phyloP scores from a whole-genome alignment of 2,888 invertebrate genomes.

The Patella depressa region DNA sequence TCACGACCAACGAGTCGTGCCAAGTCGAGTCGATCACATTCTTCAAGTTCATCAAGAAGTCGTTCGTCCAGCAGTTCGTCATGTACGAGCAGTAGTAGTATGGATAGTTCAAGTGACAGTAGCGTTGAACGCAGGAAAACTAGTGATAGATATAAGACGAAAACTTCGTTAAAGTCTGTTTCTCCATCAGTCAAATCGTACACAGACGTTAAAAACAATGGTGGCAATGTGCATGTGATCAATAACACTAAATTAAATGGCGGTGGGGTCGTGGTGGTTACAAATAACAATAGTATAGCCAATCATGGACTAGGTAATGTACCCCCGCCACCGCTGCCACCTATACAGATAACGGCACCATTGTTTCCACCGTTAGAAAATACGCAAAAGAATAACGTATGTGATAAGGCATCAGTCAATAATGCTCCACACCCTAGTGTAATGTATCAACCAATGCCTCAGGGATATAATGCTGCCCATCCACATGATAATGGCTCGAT shows the following conservation, averaged over 20 bases:
- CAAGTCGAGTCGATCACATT: conserved; percentile 3
- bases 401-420: not conserved
- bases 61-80: conserved; percentile 41
- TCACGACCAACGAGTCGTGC: not conserved
- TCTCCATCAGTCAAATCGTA: not conserved
- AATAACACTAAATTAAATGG: not conserved
- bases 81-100: conserved; percentile 35
- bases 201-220: not conserved
- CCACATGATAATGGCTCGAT: not conserved
- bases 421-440: not conserved
- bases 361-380: conserved; percentile 1
- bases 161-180: not conserved
- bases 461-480: not conserved
- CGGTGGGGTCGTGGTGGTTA: not conserved
- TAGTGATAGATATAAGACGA: too few species aligned
- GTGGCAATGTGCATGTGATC: not conserved
- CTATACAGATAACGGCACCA: not conserved
- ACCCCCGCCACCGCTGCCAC: not conserved
- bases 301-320: not conserved
- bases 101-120: conserved; percentile 24
- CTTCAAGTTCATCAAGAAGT: conserved; percentile 29
- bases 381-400: not conserved
- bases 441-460: not conserved
- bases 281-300: not conserved
- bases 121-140: conserved; percentile 17